phyloP scores from a whole-genome alignment of 1,140 invertebrate genomes.

The Ylistrum balloti region DNA sequence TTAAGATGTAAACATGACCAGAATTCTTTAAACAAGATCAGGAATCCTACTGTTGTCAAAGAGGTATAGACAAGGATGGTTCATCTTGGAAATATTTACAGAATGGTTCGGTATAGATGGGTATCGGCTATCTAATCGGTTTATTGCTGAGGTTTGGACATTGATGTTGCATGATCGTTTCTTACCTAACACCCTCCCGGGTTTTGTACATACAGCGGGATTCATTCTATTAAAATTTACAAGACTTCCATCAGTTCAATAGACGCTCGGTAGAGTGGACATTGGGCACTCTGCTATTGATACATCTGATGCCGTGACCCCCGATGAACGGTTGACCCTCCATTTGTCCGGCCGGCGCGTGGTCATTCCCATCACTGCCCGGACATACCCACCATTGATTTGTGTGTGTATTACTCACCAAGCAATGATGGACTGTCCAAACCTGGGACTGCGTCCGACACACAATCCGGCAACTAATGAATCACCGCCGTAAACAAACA shows the following conservation, averaged over 20 bases:
- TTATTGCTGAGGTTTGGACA: no score
- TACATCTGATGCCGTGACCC: not conserved
- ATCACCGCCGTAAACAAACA: not conserved
- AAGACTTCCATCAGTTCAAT: not conserved
- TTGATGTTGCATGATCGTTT: no score
- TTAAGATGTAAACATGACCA: no score
- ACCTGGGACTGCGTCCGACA: not conserved
- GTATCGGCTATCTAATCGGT: no score
- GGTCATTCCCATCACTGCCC: not conserved
- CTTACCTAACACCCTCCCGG: no score
- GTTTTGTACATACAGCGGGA: not conserved
- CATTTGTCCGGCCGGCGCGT: not conserved
- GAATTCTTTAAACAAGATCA: no score
- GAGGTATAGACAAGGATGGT: no score
- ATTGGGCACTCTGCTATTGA: not conserved
- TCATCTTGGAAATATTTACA: no score
- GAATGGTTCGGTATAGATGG: no score
- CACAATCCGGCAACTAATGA: not conserved
- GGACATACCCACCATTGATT: not conserved
- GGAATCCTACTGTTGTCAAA: no score
- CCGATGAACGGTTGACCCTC: not conserved
- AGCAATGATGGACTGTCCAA: not conserved
- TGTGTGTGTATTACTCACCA: not conserved
- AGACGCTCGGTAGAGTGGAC: not conserved
- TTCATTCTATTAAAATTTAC: not conserved